phyloP scores from a whole-genome alignment of 2,113 vertebrate genomes.

The Tympanuchus pallidicinctus region DNA sequence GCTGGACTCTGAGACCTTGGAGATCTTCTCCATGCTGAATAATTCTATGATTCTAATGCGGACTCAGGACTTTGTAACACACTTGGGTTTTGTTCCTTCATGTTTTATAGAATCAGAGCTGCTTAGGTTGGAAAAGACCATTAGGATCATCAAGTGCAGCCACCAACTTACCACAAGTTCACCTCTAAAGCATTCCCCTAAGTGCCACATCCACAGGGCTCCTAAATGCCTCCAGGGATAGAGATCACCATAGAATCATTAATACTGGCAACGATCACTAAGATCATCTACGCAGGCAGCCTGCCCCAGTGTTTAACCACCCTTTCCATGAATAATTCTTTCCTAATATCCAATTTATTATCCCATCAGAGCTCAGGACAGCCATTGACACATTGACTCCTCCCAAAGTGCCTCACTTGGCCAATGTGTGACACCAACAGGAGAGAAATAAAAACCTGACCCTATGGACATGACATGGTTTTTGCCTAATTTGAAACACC shows the following conservation, averaged over 20 bases:
- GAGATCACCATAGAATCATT: neutral
- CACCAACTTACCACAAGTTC: neutral
- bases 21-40: too few species aligned
- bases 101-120: neutral
- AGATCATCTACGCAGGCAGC: neutral
- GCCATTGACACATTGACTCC: neutral
- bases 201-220: neutral
- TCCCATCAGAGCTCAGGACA: neutral
- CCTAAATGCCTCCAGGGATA: neutral
- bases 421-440: neutral
- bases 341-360: neutral
- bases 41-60: rapidly evolving
- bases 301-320: neutral
- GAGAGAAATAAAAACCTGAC: neutral
- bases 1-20: too few species aligned
- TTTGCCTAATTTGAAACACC: neutral
- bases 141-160: neutral
- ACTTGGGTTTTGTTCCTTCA: neutral
- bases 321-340: neutral
- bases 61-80: neutral
- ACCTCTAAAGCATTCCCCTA: neutral
- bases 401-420: neutral
- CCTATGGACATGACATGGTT: neutral
- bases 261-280: too few species aligned
- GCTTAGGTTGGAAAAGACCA: neutral